Evolutionary conservation across 2,113 vertebrate species (phyloP), one percentile per base, ranked within the genome.

Genomic region (Microcebus griseorufus): DNA sequence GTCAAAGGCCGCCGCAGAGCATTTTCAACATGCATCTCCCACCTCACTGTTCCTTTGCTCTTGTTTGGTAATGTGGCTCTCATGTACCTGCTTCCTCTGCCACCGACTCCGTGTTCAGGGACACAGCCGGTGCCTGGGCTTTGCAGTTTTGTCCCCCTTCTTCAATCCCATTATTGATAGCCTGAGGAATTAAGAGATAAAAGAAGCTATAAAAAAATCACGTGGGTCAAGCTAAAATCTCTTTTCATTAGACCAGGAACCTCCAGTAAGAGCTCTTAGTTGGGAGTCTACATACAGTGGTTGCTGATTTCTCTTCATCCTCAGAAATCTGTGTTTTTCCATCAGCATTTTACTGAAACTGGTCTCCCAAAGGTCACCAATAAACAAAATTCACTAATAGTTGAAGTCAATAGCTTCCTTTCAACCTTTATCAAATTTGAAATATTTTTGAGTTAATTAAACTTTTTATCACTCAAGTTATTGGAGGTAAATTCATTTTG

Each of bases 161-260:
- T 94, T 97, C 51, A 98, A 97, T 55, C 96, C 96, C 23, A 88
- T 98, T 48, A 96, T 97, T n/a, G 97, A 96, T 6, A 97, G 94
- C 80, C 85, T 97, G 70, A 92, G 97, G 42, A 98, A 97, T 82
- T 96, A 96, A 76, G 96, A 97, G 53, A 94, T 97, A 78, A 98
- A 97, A 76, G 95, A 96, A 51, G 93, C 95, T 27, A 83, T 97
- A 9, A 94, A 83, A 67, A 67, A 97, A 93, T 48, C 93, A 96
- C 69, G 25, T 93, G 18, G 12, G 32, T 45, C 95, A 90, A 64
- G 25, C 42, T 12, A 90, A 73, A 22, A 12, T 62, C 53, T 48
- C 82, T 29, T 90, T 37, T 70, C 67, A 1, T 58, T 86, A 90
- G 32, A 76, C 7, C 20, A 78, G 32, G 16, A 34, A 69, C 53